These are phyloP conservation scores for Tenebrosternarchus preto DNA, from an alignment of 2,113 vertebrate species.

Conservation along the genomic window DNA sequence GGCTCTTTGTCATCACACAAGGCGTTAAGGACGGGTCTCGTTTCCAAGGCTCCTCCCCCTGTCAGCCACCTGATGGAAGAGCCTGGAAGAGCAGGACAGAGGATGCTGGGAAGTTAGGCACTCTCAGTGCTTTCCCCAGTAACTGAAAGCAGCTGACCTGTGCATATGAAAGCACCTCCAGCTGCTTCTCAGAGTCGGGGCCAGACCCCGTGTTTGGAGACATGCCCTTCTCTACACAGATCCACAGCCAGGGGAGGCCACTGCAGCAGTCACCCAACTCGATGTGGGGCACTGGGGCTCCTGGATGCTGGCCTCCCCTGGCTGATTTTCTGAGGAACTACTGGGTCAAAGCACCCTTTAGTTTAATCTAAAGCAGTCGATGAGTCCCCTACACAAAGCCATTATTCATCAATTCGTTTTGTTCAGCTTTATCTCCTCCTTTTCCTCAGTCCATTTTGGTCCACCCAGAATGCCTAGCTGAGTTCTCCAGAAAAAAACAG, in stretches of 20 bases:
- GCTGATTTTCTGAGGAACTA: conserved; percentile 16
- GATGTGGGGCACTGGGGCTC: not conserved
- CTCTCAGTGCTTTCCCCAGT: conserved; percentile 30
- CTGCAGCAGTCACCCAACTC: conserved; percentile 6
- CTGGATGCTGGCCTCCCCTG: conserved; percentile 10
- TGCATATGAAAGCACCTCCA: conserved; percentile 24
- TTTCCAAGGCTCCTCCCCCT: no score
- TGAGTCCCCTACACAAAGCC: conserved; percentile 23
- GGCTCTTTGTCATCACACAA: not conserved
- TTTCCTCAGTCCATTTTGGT: not conserved
- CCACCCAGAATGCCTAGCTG: not conserved
- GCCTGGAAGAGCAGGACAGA: conserved; percentile 34
- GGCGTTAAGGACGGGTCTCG: not conserved
- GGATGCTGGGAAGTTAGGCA: conserved; percentile 40
- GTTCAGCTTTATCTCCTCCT: conserved; percentile 4
- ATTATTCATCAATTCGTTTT: conserved; percentile 45
- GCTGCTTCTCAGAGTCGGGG: conserved; percentile 28
- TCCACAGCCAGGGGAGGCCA: not conserved
- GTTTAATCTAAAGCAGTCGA: conserved; percentile 41
- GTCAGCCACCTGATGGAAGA: conserved; percentile 31
- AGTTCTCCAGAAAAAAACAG: not conserved
- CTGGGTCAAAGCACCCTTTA: conserved; percentile 9
- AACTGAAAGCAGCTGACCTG: conserved; percentile 51
- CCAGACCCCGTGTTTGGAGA: conserved; percentile 19
- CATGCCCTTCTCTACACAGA: conserved; percentile 3